Percentiles rank a stretch among this genome's conserved stretches.
These are phyloP conservation scores for Gallinago jamesoni DNA, from an alignment of 2,113 vertebrate genomes.

Conservation along the genomic window DNA sequence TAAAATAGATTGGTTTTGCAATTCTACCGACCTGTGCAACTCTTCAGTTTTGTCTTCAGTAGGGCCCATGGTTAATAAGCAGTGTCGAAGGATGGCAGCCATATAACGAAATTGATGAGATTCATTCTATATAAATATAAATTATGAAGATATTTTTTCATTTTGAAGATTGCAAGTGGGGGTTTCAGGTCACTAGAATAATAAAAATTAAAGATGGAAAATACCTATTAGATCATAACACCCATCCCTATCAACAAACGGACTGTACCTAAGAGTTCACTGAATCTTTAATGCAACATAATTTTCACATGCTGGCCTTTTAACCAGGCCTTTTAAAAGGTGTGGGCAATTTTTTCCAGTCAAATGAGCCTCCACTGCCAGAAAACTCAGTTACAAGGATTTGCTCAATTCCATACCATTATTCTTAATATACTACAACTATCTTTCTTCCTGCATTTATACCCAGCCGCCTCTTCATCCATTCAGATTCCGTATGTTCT, in stretches of 20 bases:
- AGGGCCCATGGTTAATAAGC: constrained; percentile 90
- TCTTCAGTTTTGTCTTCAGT: constrained; percentile 96
- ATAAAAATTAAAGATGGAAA: constrained; percentile 67
- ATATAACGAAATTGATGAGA: constrained; percentile 91
- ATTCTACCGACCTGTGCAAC: constrained; percentile 87
- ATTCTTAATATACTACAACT: background rate
- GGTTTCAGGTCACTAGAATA: constrained; percentile 61
- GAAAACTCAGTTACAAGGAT: background rate
- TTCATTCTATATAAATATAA: constrained; percentile 82
- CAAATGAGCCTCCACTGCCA: background rate
- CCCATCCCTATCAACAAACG: constrained; percentile 39
- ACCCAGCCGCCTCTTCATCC: background rate
- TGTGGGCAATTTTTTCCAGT: background rate
- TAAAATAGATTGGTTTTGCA: background rate
- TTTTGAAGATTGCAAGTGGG: constrained; percentile 55
- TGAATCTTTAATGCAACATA: background rate
- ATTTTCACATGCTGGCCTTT: background rate
- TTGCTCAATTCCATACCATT: background rate
- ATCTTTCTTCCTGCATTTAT: background rate
- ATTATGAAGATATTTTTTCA: constrained; percentile 69
- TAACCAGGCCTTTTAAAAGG: background rate
- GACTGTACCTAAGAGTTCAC: constrained; percentile 15
- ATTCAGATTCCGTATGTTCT: background rate
- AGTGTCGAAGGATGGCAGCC: constrained; percentile 90
- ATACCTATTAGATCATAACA: constrained; percentile 56